Evolutionary conservation across 2,888 invertebrate genomes (phyloP), one percentile per base, ranked within the genome.

Genomic region (Dasysyrphus tricinctus): DNA sequence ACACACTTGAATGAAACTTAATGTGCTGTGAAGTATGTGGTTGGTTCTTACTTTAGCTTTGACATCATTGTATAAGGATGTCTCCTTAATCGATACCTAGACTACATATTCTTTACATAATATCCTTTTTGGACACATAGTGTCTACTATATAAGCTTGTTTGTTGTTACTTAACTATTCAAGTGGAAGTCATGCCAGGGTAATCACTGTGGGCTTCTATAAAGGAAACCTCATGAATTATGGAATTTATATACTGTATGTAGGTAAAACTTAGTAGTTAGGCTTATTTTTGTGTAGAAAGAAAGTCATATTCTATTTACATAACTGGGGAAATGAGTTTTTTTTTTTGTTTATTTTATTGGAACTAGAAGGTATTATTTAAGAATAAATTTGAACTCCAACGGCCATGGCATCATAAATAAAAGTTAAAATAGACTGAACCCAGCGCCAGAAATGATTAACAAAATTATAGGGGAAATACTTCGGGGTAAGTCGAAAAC

Each of bases 1-100:
- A 74, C 78, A 74, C 78, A 82, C 78, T 82, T 77, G 77, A 77
- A 63, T 73, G 67, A 32, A 67, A 61, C 67, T 74, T 82, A 78
- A 78, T 78, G 82, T 67, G 42, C 77, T 59, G 59, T 67, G 65
- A 70, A 70, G 70, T 75, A 63, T 75, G 51, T 51, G 49, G 39
- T 69, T 57, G 49, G 63, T 37, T 79, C 72, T 72, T 16, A 63
- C 56, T 65, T 79, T 65, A 65, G 73, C 63, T 69, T 49, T 63
- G 37, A 51, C 70, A 57, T 61, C 39, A 39, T 19, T 37, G 11
- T 39, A 47, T 70, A 61, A 72, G 70, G 49, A 49, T 24, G 12
- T 72, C 39, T 44, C 57, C 65, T 65, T 65, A 81, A 72, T 81
- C 81, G 76, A 76, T 76, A 54, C 32, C 54, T 54, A 32, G 12